phyloP scores from a whole-genome alignment of 2,797 vertebrate genomes.

The Hirundo rustica region DNA sequence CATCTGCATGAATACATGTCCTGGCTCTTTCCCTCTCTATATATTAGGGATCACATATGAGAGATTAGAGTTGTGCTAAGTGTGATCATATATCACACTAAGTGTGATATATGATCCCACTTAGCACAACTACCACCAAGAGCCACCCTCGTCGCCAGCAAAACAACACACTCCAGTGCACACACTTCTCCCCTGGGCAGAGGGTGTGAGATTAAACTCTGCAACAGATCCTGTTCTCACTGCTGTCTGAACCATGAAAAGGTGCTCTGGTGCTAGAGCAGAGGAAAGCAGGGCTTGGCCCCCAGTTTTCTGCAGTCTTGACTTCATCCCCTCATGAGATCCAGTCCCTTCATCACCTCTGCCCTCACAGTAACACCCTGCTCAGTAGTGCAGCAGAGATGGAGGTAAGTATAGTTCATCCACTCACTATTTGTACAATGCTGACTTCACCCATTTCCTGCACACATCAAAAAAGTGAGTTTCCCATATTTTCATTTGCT shows the following conservation, averaged over 20 bases:
- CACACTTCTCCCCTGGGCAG: slow-evolving; percentile 3
- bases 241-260: neutral
- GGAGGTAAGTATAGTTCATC: neutral
- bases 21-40: neutral
- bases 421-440: neutral
- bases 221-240: neutral
- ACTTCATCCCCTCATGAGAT: neutral
- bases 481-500: neutral
- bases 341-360: neutral
- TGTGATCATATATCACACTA: no score
- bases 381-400: neutral
- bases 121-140: neutral
- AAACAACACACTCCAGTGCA: slow-evolving; percentile 27
- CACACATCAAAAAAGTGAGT: neutral
- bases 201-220: neutral
- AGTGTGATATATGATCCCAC: neutral
- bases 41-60: no score
- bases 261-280: neutral
- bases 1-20: neutral
- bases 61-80: no score
- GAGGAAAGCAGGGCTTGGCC: neutral
- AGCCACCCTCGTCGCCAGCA: neutral
- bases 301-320: neutral
- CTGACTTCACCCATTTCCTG: neutral
- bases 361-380: neutral